phyloP scores from a whole-genome alignment of 2,797 vertebrate genomes.

The Bradypodion ventrale region DNA sequence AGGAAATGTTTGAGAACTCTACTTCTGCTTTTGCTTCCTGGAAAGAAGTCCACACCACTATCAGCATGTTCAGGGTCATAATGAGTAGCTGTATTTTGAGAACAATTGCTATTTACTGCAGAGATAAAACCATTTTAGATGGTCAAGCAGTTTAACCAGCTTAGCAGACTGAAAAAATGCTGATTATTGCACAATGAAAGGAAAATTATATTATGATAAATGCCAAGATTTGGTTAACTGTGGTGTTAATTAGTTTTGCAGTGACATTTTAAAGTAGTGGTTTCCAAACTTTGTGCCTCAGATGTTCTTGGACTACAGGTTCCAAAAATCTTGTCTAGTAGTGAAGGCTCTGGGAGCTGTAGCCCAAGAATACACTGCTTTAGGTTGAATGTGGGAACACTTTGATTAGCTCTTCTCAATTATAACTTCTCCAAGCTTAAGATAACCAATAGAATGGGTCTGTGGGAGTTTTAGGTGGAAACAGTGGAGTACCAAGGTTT shows the following conservation, averaged over 20 bases:
- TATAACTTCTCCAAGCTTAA: too few species aligned
- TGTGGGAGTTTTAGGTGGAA: too few species aligned
- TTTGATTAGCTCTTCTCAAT: too few species aligned
- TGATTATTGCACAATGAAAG: background rate
- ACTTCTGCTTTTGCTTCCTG: background rate
- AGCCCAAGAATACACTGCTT: too few species aligned
- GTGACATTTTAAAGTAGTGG: background rate
- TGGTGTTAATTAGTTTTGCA: background rate
- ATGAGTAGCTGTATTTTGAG: background rate
- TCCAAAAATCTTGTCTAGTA: background rate
- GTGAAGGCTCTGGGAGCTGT: too few species aligned
- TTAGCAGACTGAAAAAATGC: background rate
- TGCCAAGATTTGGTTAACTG: background rate
- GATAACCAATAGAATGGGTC: too few species aligned
- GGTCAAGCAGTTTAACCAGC: background rate
- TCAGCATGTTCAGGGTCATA: background rate
- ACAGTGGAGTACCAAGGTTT: background rate
- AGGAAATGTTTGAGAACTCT: background rate
- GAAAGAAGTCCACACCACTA: background rate
- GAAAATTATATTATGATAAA: background rate
- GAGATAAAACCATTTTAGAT: background rate
- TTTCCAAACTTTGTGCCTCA: too few species aligned
- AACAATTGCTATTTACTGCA: background rate
- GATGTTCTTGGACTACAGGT: background rate
- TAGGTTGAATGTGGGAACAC: too few species aligned